phyloP scores from a whole-genome alignment of 2,797 vertebrate genomes.

The Valencia hispanica region DNA sequence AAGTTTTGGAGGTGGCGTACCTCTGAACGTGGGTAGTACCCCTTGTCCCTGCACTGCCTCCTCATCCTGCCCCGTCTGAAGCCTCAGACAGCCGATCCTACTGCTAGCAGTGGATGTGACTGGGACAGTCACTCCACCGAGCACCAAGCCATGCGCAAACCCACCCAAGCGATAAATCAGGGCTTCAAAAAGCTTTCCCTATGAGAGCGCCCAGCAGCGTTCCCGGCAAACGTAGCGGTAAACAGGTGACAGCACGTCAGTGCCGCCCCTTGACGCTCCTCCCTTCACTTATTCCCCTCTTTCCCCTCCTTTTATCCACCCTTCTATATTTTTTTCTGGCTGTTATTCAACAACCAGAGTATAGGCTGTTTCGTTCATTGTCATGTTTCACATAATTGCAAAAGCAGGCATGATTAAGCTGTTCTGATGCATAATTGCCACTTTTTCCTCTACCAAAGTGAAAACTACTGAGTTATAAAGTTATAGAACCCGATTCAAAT shows the following conservation, averaged over 20 bases:
- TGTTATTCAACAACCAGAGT: constrained; percentile 41
- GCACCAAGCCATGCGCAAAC: constrained; percentile 71
- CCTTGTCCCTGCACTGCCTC: constrained; percentile 75
- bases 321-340: constrained; percentile 4
- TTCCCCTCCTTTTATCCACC: not conserved
- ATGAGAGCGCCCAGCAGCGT: constrained; percentile 58
- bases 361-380: constrained; percentile 57
- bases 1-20: constrained; percentile 48
- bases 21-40: constrained; percentile 65
- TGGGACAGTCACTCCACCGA: constrained; percentile 70
- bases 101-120: constrained; percentile 56
- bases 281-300: constrained; percentile 12
- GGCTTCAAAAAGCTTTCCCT: constrained; percentile 75
- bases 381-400: constrained; percentile 59
- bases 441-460: constrained; percentile 13
- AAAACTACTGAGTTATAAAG: not conserved
- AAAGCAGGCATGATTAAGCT: constrained; percentile 59
- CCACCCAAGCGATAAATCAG: constrained; percentile 76
- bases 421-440: constrained; percentile 40
- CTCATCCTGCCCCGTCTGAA: constrained; percentile 69
- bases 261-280: constrained; percentile 43
- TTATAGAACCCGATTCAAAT: not conserved
- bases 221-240: constrained; percentile 68
- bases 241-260: constrained; percentile 75
- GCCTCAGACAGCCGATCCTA: constrained; percentile 42